Conservation (phyloP, 2,888 invertebrate species). For the Labia minor region DNA sequence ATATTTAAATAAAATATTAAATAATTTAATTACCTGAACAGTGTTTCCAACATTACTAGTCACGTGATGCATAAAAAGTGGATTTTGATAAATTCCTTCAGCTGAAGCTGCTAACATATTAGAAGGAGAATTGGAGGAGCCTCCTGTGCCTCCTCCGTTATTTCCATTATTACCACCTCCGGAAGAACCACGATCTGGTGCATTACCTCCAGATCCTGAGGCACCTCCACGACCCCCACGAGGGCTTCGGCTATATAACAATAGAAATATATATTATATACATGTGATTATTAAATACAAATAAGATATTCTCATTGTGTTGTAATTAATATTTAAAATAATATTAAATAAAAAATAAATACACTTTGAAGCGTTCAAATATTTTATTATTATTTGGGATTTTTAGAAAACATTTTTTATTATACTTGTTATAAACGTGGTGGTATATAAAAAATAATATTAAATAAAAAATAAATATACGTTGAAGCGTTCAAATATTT, state of each 20-base stretch:
- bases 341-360: no score
- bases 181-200: background rate
- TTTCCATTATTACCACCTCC: background rate
- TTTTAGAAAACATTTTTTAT: no score
- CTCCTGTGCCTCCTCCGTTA: background rate
- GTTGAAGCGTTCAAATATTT: no score
- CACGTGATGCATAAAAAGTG: slow-evolving; percentile 80
- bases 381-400: no score
- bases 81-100: slow-evolving; percentile 83
- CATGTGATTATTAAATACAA: no score
- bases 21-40: slow-evolving; percentile 47
- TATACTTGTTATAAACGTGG: no score
- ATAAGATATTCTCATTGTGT: no score
- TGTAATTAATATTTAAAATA: no score
- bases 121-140: background rate
- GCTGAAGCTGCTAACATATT: slow-evolving; percentile 35
- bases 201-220: background rate
- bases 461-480: no score
- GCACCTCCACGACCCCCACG: background rate
- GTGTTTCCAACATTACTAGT: slow-evolving; percentile 74
- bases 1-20: background rate
- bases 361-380: no score
- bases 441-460: no score
- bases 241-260: background rate
- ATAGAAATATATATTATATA: no score